Conservation (phyloP, 2,113 vertebrate genomes). For the Shinisaurus crocodilurus region DNA sequence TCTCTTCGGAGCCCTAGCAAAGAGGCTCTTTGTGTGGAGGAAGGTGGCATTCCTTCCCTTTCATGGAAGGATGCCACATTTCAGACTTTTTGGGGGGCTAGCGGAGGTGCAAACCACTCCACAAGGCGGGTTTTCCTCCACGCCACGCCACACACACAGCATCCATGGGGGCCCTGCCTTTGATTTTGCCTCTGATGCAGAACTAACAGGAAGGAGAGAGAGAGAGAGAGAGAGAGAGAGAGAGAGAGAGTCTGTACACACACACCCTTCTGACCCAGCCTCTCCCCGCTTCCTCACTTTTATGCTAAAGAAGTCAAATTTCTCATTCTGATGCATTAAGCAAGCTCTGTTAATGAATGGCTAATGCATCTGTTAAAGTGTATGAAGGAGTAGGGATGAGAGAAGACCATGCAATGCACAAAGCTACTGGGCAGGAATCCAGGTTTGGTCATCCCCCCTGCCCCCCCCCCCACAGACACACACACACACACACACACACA, state of each 20-base stretch:
- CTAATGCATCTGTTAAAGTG: constrained; percentile 41
- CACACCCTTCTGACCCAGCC: background rate
- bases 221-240: background rate
- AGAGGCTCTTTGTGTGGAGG: background rate
- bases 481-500: background rate
- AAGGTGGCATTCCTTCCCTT: background rate
- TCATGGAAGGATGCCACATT: background rate
- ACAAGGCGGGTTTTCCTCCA: background rate
- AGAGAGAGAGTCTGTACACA: too few relatives aligned
- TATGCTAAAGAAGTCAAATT: constrained; percentile 55
- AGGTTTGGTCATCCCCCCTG: constrained; percentile 42
- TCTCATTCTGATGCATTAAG: constrained; percentile 59
- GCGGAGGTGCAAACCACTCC: too few relatives aligned
- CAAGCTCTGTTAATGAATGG: constrained; percentile 58
- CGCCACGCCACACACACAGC: background rate
- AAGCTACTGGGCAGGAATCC: constrained; percentile 54
- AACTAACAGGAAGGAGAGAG: background rate
- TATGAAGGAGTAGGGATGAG: constrained; percentile 15
- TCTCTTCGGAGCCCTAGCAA: background rate
- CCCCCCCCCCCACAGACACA: background rate
- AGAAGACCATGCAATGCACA: constrained; percentile 4
- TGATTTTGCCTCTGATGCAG: background rate
- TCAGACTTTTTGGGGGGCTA: too few relatives aligned
- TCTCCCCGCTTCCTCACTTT: background rate
- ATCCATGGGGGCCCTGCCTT: background rate